phyloP scores from a whole-genome alignment of 2,797 vertebrate genomes.

The Melanotaenia trifasciata region DNA sequence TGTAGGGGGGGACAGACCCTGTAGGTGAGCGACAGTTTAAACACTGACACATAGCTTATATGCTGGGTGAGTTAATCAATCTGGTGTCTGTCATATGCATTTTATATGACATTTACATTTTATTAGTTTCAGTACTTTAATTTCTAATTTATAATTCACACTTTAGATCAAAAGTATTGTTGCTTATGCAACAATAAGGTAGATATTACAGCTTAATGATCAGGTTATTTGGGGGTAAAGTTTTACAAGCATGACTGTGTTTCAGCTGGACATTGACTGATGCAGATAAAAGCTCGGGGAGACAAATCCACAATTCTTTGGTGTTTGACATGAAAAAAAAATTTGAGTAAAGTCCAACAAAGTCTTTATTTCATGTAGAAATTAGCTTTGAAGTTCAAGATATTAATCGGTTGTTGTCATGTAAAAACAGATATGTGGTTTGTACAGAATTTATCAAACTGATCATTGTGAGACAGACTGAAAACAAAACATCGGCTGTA shows the following conservation, averaged over 20 bases:
- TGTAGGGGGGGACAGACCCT: conserved; percentile 89
- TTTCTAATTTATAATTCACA: neutral
- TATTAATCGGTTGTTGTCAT: neutral
- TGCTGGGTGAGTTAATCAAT: neutral
- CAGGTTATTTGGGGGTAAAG: neutral
- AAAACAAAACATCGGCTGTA: neutral
- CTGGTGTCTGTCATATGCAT: neutral
- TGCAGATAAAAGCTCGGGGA: neutral
- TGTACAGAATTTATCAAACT: neutral
- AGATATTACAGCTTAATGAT: neutral
- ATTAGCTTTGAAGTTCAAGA: neutral
- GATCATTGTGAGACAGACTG: neutral
- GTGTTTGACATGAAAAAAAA: neutral
- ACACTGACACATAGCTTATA: neutral
- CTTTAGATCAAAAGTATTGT: neutral
- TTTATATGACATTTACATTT: neutral
- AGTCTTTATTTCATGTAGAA: neutral
- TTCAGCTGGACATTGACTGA: neutral
- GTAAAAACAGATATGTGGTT: neutral
- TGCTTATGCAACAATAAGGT: neutral
- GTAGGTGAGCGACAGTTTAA: conserved; percentile 85
- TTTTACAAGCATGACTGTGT: neutral
- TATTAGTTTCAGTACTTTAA: neutral
- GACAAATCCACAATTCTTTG: neutral
- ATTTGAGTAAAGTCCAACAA: neutral